phyloP scores from a whole-genome alignment of 2,888 invertebrate species.

The Torymus auratus region DNA sequence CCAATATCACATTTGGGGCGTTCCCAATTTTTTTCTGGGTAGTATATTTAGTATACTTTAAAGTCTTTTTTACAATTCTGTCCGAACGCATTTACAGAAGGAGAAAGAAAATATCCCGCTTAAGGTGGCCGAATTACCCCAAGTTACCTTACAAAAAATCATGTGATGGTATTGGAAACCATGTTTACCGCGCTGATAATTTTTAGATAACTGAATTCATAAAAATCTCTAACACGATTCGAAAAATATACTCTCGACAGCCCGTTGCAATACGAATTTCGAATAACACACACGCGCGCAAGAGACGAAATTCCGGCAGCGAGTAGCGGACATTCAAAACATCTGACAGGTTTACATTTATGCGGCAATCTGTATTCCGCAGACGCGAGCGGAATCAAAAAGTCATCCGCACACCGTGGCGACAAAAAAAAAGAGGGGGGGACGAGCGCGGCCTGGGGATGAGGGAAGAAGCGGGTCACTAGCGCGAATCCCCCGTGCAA shows the following conservation, averaged over 20 bases:
- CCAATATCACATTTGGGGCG: too few species aligned
- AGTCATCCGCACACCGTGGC: constrained; percentile 33
- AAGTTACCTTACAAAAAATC: too few species aligned
- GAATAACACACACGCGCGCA: not conserved
- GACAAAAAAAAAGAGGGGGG: constrained; percentile 1
- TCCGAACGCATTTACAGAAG: too few species aligned
- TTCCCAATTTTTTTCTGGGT: too few species aligned
- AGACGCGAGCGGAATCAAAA: constrained; percentile 39
- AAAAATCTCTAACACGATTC: too few species aligned
- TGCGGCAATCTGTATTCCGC: constrained; percentile 44
- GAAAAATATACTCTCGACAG: not conserved
- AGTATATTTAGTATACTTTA: too few species aligned
- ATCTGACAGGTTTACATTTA: constrained; percentile 51
- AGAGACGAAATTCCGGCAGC: constrained; percentile 7
- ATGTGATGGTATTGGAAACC: too few species aligned
- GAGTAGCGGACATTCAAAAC: constrained; percentile 26
- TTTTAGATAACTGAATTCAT: too few species aligned
- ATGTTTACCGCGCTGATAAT: too few species aligned
- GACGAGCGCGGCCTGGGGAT: not conserved
- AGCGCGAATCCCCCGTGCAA: constrained; percentile 10
- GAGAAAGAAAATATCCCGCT: too few species aligned
- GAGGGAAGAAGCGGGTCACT: constrained; percentile 40
- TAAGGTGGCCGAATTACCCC: too few species aligned
- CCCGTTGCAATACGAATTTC: not conserved
- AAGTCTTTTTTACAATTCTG: too few species aligned